phyloP scores from a whole-genome alignment of 2,797 vertebrate genomes.

The Geotrypetes seraphini region DNA sequence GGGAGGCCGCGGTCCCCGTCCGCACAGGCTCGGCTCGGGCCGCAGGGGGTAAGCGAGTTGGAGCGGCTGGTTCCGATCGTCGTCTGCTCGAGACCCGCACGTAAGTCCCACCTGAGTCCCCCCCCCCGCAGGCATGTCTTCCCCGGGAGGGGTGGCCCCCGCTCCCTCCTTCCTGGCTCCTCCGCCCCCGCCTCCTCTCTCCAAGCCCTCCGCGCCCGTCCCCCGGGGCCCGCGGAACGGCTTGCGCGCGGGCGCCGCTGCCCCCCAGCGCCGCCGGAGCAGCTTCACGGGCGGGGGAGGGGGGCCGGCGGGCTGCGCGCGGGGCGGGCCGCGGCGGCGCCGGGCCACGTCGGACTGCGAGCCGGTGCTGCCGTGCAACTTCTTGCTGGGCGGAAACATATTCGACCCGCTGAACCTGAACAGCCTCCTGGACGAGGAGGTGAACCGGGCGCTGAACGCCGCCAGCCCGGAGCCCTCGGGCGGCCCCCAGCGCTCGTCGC shows the following conservation, averaged over 20 bases:
- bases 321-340: conserved; percentile 56
- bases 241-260: conserved; percentile 52
- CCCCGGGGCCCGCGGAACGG: conserved; percentile 49
- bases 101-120: too few relatives aligned
- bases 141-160: neutral
- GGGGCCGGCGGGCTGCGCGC: conserved; percentile 67
- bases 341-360: conserved; percentile 75
- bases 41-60: too few relatives aligned
- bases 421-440: conserved; percentile 80
- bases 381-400: conserved; percentile 82
- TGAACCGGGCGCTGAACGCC: conserved; percentile 78
- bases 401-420: conserved; percentile 88
- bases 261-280: conserved; percentile 29
- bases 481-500: conserved; percentile 48
- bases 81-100: too few relatives aligned
- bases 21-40: too few relatives aligned
- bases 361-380: conserved; percentile 69
- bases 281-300: conserved; percentile 62
- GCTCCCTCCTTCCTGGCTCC: neutral
- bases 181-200: neutral
- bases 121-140: neutral
- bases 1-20: too few relatives aligned
- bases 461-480: conserved; percentile 79
- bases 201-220: neutral
- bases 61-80: too few relatives aligned